Evolutionary conservation across 2,888 invertebrate genomes (phyloP), one percentile per base, ranked within the genome.

Genomic region (Sminthurides aquaticus): DNA sequence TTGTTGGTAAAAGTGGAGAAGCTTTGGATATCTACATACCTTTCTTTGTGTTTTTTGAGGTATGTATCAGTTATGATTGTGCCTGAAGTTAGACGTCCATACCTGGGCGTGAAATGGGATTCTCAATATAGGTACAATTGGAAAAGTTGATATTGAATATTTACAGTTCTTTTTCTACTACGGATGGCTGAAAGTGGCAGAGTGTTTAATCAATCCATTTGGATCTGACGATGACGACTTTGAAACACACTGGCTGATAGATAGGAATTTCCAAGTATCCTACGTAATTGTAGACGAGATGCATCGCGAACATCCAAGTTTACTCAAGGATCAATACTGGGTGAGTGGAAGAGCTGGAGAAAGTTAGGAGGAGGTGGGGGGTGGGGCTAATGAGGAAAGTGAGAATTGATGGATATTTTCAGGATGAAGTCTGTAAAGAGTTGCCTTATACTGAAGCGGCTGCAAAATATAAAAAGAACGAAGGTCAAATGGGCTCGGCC

Each of bases 231-330:
- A 91, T 76, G 91, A 92, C 76, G 91, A 92, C 75, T 91, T 92
- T 76, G 91, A 91, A 82, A 72, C 77, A 49, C 78, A 79, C 69
- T 78, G 77, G 77, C 74, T 79, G 48, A 76, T 79, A 34, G 79
- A 80, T 65, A 71, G 79, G 54, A 66, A 71, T 58, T 56, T 74
- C 18, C 79, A 90, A 86, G 89, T 92, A 8, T 88, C 91, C 18
- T 93, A 92, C 80, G 82, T 93, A 78, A 91, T 93, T 73, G 93
- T 93, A 34, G 93, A 93, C 77, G 92, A 92, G 80, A 92, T 93
- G 91, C 92, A 92, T 77, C 89, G 90, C 78, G 90, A 91, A 76
- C 91, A 91, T 80, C 92, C 92, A 0, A 69, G 69, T 62, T 57
- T 71, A 62, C 43, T 67, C 20, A 69, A 65, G 24, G 72, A 72